Percentiles rank a stretch among this genome's conserved stretches.
These are phyloP conservation scores for Enteromius paludinosus DNA, from an alignment of 2,797 vertebrate species.

Conservation along the genomic window DNA sequence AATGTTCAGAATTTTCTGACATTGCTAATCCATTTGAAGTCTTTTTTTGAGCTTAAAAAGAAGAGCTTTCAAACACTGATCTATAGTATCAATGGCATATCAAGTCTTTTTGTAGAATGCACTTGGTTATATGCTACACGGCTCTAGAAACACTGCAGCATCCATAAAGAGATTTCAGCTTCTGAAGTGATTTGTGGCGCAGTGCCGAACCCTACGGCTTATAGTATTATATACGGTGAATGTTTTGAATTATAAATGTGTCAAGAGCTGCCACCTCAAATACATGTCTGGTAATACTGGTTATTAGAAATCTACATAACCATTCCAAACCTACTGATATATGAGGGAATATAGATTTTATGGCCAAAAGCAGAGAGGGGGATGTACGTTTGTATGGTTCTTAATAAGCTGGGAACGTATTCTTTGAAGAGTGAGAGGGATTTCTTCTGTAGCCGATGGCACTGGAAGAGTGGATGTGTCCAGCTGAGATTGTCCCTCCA, in stretches of 20 bases:
- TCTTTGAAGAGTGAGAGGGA: not conserved
- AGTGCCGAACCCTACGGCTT: conserved; percentile 27
- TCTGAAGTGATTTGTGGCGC: conserved; percentile 30
- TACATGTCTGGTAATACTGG: conserved; percentile 29
- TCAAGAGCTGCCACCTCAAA: conserved; percentile 42
- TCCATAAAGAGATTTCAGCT: conserved; percentile 27
- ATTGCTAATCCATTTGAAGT: conserved; percentile 17
- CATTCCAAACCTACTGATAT: conserved; percentile 5
- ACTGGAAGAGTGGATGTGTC: conserved; percentile 20
- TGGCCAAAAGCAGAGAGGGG: conserved; percentile 17
- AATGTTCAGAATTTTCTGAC: not conserved
- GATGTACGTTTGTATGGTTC: not conserved
- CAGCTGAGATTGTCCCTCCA: not conserved
- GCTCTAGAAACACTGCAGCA: conserved; percentile 20
- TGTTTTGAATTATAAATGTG: conserved; percentile 44
- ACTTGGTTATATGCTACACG: conserved; percentile 17
- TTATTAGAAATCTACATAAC: conserved; percentile 45
- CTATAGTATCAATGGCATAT: conserved; percentile 9
- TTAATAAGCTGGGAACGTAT: conserved; percentile 21
- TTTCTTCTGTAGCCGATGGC: not conserved
- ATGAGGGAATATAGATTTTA: conserved; percentile 2
- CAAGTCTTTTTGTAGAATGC: conserved; percentile 8
- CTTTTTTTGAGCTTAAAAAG: not conserved
- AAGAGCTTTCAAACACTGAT: conserved; percentile 16
- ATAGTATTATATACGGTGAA: conserved; percentile 28